These are phyloP conservation scores for Sternarchorhynchus goeldii DNA, from an alignment of 2,797 vertebrate species.

Conservation along the genomic window DNA sequence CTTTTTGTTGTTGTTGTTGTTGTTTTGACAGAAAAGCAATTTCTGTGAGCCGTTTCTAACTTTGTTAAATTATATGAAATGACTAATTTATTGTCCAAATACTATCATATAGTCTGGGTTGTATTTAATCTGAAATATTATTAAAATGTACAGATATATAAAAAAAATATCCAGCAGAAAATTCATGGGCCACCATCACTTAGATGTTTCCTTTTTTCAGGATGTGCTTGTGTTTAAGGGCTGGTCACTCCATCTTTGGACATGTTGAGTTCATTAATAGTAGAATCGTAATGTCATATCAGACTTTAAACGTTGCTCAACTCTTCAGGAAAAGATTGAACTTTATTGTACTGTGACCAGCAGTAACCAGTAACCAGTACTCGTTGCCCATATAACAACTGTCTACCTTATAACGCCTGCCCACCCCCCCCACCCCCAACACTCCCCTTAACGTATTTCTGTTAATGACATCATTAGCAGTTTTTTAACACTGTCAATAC, in stretches of 20 bases:
- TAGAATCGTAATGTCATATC: constrained; percentile 29
- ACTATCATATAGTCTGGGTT: neutral
- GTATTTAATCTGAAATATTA: neutral
- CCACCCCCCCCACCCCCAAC: neutral
- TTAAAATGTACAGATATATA: neutral
- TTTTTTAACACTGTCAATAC: neutral
- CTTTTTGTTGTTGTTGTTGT: constrained; percentile 29
- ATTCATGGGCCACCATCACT: neutral
- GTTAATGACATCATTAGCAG: constrained; percentile 23
- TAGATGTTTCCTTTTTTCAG: neutral
- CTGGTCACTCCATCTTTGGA: neutral
- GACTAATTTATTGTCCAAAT: neutral
- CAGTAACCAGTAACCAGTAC: constrained; percentile 12
- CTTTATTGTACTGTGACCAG: constrained; percentile 28
- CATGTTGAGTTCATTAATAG: constrained; percentile 39
- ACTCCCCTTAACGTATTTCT: constrained; percentile 19
- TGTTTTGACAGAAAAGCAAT: constrained; percentile 54
- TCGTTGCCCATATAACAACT: constrained; percentile 17
- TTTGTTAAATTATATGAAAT: constrained; percentile 28
- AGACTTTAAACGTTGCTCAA: constrained; percentile 35
- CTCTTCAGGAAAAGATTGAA: constrained; percentile 34
- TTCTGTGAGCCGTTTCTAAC: constrained; percentile 51
- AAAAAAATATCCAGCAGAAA: neutral
- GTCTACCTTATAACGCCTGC: constrained; percentile 1
- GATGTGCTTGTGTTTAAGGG: neutral